Conservation (phyloP, 2,113 vertebrate species). For the Abramis brama region DNA sequence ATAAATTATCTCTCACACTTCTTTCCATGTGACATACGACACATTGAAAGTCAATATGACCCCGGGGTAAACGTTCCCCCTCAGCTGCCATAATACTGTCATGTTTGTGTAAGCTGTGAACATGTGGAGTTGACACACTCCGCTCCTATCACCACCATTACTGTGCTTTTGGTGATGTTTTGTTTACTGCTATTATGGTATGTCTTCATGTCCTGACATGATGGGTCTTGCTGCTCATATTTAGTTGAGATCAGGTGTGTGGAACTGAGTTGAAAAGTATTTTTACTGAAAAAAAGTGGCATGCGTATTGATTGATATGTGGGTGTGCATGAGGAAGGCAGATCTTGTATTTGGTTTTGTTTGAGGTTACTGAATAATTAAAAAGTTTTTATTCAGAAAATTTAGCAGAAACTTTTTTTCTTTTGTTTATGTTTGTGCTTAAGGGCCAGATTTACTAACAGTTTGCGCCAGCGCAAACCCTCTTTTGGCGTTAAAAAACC, state of each 20-base stretch:
- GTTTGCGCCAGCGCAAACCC: too few relatives aligned
- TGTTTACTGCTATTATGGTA: background rate
- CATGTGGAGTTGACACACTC: background rate
- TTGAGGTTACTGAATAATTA: background rate
- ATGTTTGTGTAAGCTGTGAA: background rate
- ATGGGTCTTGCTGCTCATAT: conserved; percentile 11
- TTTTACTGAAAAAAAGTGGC: background rate
- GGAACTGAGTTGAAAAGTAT: background rate
- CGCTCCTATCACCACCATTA: background rate
- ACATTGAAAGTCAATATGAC: conserved; percentile 19
- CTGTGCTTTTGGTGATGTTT: conserved; percentile 7
- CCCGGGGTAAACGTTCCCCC: background rate
- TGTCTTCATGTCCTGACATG: background rate
- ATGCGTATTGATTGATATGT: background rate
- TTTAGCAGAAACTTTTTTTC: background rate
- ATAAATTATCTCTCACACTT: conserved; percentile 47
- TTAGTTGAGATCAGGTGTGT: background rate
- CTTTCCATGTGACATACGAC: conserved; percentile 37
- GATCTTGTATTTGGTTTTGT: too few relatives aligned
- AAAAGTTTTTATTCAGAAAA: too few relatives aligned
- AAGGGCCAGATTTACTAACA: too few relatives aligned
- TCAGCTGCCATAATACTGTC: background rate
- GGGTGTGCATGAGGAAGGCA: background rate
- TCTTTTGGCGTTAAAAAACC: too few relatives aligned
- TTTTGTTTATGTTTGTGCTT: too few relatives aligned